phyloP scores from a whole-genome alignment of 2,797 vertebrate species.

The Coilia nasus region DNA sequence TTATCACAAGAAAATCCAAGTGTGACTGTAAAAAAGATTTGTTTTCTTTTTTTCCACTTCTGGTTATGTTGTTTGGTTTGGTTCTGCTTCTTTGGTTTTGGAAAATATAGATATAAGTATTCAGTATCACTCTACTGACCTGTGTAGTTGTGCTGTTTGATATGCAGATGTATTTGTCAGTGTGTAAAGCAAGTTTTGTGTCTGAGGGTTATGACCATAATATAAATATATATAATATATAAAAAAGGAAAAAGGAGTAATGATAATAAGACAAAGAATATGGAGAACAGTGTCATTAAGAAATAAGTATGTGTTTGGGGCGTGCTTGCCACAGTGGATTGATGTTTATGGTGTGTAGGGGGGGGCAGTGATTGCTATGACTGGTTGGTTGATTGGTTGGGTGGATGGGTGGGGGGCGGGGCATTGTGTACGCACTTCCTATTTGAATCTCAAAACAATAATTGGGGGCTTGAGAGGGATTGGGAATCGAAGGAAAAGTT shows the following conservation, averaged over 20 bases:
- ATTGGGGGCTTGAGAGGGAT: slow-evolving; percentile 1
- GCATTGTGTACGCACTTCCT: slow-evolving; percentile 47
- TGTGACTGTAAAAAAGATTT: slow-evolving; percentile 15
- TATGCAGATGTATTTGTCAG: slow-evolving; percentile 58
- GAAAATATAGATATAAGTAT: slow-evolving; percentile 46
- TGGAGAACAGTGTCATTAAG: slow-evolving; percentile 38
- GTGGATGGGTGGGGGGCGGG: slow-evolving; percentile 13
- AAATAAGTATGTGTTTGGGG: slow-evolving; percentile 38
- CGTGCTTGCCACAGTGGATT: slow-evolving; percentile 38
- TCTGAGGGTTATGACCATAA: slow-evolving; percentile 48
- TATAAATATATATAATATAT: slow-evolving; percentile 3
- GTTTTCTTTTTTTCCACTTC: neutral
- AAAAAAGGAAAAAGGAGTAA: slow-evolving; percentile 26
- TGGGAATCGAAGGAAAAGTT: neutral
- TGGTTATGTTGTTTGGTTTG: slow-evolving; percentile 37
- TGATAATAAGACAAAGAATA: neutral
- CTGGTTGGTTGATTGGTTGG: neutral
- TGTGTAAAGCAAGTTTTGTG: slow-evolving; percentile 56
- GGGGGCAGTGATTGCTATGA: slow-evolving; percentile 31
- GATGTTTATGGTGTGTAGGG: slow-evolving; percentile 49
- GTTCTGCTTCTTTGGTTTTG: slow-evolving; percentile 33
- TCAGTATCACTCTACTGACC: slow-evolving; percentile 48
- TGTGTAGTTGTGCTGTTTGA: slow-evolving; percentile 59
- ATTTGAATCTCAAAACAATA: neutral
- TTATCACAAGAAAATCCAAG: neutral